phyloP scores from a whole-genome alignment of 2,888 invertebrate genomes.

The Hypomecis atomaria region DNA sequence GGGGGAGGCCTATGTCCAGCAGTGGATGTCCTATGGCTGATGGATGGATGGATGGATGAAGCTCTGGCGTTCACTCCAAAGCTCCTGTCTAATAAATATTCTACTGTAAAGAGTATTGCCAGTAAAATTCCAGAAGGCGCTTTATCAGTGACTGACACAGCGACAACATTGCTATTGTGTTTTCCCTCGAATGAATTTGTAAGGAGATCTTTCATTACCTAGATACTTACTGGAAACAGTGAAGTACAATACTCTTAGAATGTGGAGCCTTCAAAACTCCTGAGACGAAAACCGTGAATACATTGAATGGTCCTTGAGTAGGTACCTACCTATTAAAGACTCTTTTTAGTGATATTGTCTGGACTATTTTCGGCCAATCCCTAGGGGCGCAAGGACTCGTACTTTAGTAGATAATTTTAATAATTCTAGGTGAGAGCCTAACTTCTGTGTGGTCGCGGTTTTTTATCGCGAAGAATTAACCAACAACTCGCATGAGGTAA shows the following conservation, averaged over 20 bases:
- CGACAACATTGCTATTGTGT: conserved; percentile 32
- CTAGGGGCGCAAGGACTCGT: too few relatives aligned
- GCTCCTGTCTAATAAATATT: conserved; percentile 16
- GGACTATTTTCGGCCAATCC: too few relatives aligned
- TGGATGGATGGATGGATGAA: too few relatives aligned
- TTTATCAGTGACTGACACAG: conserved; percentile 22
- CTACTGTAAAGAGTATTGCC: conserved; percentile 28
- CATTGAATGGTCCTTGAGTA: background rate
- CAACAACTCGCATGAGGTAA: too few relatives aligned
- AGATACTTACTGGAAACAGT: conserved; percentile 12
- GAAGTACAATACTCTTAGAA: background rate
- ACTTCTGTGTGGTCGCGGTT: too few relatives aligned
- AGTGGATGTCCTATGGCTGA: too few relatives aligned
- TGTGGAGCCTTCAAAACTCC: conserved; percentile 1
- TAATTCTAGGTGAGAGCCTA: too few relatives aligned
- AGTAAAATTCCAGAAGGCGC: conserved; percentile 29
- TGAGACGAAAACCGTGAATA: background rate
- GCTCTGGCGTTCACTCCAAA: conserved; percentile 1
- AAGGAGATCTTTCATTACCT: conserved; percentile 14
- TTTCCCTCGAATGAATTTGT: conserved; percentile 26
- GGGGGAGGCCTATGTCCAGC: too few relatives aligned
- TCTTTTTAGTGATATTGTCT: too few relatives aligned
- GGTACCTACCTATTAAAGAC: too few relatives aligned
- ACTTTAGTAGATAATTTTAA: too few relatives aligned
- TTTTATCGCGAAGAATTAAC: too few relatives aligned